Base-by-base conservation (phyloP, 1,140 invertebrate species). In the Phymorhynchus buccinoides region DNA sequence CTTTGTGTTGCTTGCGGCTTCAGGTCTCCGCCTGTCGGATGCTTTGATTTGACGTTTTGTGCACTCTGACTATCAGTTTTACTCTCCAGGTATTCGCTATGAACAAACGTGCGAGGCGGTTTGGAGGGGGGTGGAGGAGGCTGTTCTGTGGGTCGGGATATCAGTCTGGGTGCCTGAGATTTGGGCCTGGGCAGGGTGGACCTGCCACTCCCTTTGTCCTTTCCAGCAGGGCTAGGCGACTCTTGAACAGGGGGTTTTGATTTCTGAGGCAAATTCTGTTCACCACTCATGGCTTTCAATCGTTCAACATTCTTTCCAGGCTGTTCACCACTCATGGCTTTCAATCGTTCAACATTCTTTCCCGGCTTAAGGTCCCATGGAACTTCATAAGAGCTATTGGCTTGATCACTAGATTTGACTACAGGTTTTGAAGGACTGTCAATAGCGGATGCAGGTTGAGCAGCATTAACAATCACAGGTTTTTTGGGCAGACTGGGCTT, bases 61-160 rank as follows among this genome's bases (percentile, higher is more conserved):
- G 75, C 9, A 41, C 16, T 18, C 16, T 39, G 39, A 83, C 35
- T 30, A 4, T 27, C 3, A 44, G 22, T 32, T 80, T 84, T 84
- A n/a, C 39, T 39, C 75, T 85, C 82, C 41, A 90, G 35, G 68
- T 90, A 91, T 42, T 86, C 81, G 85, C 92, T 92, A 89, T 95
- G 94, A 81, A 93, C 93, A 90, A 96, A 96, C 9, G 95, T 95
- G 90, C 96, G 91, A 2, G 96, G 96, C 35, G 96, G 96, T 90
- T 96, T 96, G 88, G 95, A 95, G 0, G 96, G 96, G 44, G 87
- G 85, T 42, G 82, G 80, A 37, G 87, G 86, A 27, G 85, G 71
- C 7, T 48, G 56, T 14, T 52, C 78, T 37, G n/a, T 78, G 52
- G 80, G 83, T 27, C 71, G 52, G 18, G 73, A 44, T 48, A 80